These are phyloP conservation scores for Melanaphis sacchari DNA, from an alignment of 1,140 invertebrate species.

Conservation along the genomic window DNA sequence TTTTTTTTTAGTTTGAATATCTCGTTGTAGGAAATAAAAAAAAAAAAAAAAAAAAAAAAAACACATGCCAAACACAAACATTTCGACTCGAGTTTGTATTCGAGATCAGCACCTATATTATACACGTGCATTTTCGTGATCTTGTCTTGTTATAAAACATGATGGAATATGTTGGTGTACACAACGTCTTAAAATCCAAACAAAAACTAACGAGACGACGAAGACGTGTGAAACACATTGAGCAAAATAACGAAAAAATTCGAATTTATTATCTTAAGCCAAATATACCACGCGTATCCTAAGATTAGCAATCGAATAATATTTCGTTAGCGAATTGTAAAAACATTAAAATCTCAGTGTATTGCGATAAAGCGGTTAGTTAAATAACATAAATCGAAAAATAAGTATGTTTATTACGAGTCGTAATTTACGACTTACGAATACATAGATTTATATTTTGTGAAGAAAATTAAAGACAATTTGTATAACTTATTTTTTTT, in stretches of 20 bases:
- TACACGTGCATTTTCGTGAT: not conserved
- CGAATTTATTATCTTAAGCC: not conserved
- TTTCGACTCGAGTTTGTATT: constrained; percentile 33
- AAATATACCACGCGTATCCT: not conserved
- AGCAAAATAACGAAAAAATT: not conserved
- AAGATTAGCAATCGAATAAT: not conserved
- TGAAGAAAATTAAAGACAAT: too few species aligned
- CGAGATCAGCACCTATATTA: constrained; percentile 27
- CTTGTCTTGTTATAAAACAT: constrained; percentile 43
- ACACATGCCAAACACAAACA: constrained; percentile 51
- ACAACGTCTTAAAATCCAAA: constrained; percentile 36
- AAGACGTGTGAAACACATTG: constrained; percentile 32
- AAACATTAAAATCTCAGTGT: not conserved
- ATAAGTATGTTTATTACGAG: not conserved
- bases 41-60: constrained; percentile 34
- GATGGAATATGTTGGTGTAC: constrained; percentile 32
- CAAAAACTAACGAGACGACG: not conserved
- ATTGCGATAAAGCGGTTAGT: not conserved
- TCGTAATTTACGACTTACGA: too few species aligned
- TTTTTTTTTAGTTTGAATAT: not conserved
- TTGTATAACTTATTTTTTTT: too few species aligned
- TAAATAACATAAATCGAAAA: not conserved
- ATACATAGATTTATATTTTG: too few species aligned
- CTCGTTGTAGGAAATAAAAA: not conserved
- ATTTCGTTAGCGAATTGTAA: not conserved